A percentile compares a stretch with the other conserved stretches of the same genome.
Conservation (phyloP, 1,140 invertebrate genomes). For the Zaprionus tsacasi region DNA sequence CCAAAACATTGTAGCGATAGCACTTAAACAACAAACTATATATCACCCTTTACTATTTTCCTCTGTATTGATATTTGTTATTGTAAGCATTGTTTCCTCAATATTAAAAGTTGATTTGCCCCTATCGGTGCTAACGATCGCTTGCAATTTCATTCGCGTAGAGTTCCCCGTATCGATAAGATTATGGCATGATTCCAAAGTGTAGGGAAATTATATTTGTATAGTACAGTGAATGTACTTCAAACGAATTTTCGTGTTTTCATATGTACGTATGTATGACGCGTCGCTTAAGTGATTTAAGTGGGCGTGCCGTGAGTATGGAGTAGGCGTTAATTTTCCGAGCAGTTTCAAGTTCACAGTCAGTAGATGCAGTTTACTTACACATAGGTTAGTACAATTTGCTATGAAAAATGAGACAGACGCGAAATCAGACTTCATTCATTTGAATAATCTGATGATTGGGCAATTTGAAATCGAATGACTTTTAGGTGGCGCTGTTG, state of each 20-base stretch:
- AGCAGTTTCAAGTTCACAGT: slow-evolving; percentile 60
- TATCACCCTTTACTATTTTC: neutral
- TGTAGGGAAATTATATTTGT: neutral
- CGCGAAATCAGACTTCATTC: slow-evolving; percentile 14
- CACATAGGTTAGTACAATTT: slow-evolving; percentile 20
- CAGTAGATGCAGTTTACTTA: slow-evolving; percentile 18
- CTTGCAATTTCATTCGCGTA: slow-evolving; percentile 40
- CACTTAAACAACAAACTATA: neutral
- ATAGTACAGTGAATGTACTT: slow-evolving; percentile 2
- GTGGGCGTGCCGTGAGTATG: slow-evolving; percentile 5
- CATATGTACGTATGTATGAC: neutral
- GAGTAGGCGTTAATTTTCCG: slow-evolving; percentile 23
- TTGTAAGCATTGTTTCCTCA: neutral
- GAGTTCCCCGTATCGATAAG: slow-evolving; percentile 56
- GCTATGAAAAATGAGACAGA: slow-evolving; percentile 3
- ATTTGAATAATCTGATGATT: slow-evolving; percentile 43
- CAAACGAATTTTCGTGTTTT: slow-evolving; percentile 9
- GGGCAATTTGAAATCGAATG: slow-evolving; percentile 57
- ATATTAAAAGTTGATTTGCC: neutral
- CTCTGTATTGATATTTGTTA: neutral
- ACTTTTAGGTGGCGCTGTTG: slow-evolving; percentile 27
- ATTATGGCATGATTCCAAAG: slow-evolving; percentile 60
- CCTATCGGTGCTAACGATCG: slow-evolving; percentile 44
- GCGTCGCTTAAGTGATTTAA: neutral
- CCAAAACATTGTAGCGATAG: neutral